phyloP scores from a whole-genome alignment of 2,113 vertebrate genomes.

The Herpailurus yagouaroundi region DNA sequence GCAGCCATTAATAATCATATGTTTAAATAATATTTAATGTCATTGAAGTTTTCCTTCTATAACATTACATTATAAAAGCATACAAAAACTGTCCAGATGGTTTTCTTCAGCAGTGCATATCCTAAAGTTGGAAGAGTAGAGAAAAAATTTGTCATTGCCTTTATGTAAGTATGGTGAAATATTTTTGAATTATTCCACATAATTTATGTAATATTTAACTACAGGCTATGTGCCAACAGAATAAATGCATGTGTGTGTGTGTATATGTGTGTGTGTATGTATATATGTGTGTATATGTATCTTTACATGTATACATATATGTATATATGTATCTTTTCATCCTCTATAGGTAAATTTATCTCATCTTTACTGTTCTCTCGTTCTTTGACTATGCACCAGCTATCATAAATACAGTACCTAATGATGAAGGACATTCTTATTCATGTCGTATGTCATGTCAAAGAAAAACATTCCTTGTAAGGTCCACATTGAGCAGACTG shows the following conservation, averaged over 20 bases:
- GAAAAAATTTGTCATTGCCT: neutral
- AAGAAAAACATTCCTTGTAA: neutral
- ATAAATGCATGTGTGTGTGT: neutral
- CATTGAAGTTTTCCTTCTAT: neutral
- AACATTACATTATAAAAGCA: neutral
- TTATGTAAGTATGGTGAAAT: neutral
- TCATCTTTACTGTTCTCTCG: neutral
- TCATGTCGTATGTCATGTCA: neutral
- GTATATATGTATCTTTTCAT: neutral
- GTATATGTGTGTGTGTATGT: too few species aligned
- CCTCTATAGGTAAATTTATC: neutral
- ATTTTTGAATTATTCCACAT: neutral
- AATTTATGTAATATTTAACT: neutral
- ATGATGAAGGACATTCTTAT: neutral
- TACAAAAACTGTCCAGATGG: neutral
- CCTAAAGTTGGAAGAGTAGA: neutral
- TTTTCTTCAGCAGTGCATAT: neutral
- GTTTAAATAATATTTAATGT: neutral
- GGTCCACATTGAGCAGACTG: neutral
- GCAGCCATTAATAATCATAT: neutral
- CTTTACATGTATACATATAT: too few species aligned
- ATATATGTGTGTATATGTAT: too few species aligned
- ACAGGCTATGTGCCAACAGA: neutral
- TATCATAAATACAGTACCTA: neutral
- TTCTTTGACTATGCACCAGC: neutral